Conservation (phyloP, 2,113 vertebrate genomes). For the Rallus limicola region DNA sequence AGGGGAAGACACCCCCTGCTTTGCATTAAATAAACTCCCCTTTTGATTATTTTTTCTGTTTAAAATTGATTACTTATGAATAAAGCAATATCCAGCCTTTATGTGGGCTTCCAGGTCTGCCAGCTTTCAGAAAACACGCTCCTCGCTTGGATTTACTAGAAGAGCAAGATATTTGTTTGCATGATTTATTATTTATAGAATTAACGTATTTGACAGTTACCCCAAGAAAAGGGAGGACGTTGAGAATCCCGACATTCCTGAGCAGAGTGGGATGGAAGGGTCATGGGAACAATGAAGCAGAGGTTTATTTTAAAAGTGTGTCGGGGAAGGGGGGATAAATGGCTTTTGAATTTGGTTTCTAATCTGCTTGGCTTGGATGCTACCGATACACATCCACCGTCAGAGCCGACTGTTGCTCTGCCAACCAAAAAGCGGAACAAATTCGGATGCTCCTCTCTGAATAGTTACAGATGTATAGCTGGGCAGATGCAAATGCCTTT, state of each 20-base stretch:
- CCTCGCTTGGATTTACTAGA: background rate
- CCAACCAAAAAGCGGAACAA: background rate
- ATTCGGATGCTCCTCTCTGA: background rate
- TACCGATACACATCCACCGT: background rate
- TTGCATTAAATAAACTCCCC: background rate
- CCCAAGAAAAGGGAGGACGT: background rate
- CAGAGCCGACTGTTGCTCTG: background rate
- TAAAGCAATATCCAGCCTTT: background rate
- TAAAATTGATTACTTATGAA: accelerated
- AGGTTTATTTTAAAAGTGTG: background rate
- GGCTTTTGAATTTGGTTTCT: background rate
- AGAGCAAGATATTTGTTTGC: background rate
- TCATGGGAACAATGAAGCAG: background rate
- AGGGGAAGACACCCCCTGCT: accelerated
- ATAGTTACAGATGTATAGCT: background rate
- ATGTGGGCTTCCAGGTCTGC: accelerated
- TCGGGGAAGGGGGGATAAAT: background rate
- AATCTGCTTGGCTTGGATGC: background rate
- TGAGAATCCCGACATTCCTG: background rate
- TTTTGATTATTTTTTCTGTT: background rate
- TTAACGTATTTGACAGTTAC: accelerated
- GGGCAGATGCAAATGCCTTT: background rate
- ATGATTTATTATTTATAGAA: background rate
- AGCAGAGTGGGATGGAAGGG: background rate
- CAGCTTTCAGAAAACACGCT: accelerated